Conservation (phyloP, 2,888 invertebrate genomes). For the Eristalis intricaria region DNA sequence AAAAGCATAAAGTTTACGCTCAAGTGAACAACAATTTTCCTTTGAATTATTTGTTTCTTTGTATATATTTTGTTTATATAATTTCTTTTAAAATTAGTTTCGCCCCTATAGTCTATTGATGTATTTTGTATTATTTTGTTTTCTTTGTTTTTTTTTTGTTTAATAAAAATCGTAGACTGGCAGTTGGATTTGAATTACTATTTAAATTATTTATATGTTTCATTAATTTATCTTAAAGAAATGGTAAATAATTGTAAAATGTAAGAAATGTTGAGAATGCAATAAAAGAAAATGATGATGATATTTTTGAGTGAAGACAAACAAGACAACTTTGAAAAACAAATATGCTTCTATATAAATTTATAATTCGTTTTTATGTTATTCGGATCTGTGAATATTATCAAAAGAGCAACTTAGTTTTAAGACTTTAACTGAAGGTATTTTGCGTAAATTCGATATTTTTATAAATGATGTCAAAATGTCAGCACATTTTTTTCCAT, state of each 20-base stretch:
- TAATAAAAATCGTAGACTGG: constrained; percentile 73
- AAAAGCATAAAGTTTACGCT: constrained; percentile 29
- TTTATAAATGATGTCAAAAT: neutral
- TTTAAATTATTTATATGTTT: constrained; percentile 33
- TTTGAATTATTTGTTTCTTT: constrained; percentile 19
- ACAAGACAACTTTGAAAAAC: neutral
- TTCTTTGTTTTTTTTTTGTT: constrained; percentile 31
- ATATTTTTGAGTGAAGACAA: no score
- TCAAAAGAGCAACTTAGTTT: constrained; percentile 18
- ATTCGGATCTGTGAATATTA: constrained; percentile 23
- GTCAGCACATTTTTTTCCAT: neutral
- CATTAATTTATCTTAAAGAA: neutral
- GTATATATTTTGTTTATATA: constrained; percentile 2
- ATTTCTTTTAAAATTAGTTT: constrained; percentile 6
- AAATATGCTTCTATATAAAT: neutral
- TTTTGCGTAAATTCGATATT: neutral
- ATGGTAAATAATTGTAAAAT: neutral
- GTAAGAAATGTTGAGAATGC: neutral
- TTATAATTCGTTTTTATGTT: neutral
- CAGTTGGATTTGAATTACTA: constrained; percentile 58
- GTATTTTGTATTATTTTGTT: neutral
- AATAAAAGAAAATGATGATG: neutral
- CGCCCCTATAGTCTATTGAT: constrained; percentile 19
- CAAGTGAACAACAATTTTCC: constrained; percentile 10
- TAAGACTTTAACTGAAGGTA: neutral